phyloP scores from a whole-genome alignment of 2,797 vertebrate species.

The Staurois parvus region DNA sequence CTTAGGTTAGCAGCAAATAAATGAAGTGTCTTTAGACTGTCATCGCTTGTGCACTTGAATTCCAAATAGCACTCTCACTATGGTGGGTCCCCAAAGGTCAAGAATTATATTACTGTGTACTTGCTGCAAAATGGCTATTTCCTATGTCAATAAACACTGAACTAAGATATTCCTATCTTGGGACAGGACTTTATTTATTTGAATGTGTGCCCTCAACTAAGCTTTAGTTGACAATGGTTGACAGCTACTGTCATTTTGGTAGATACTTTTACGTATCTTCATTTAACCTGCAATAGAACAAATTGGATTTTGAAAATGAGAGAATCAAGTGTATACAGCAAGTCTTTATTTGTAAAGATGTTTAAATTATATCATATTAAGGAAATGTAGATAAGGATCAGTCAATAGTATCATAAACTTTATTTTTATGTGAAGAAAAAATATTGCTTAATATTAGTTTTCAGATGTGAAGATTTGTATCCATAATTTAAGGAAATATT shows the following conservation, averaged over 20 bases:
- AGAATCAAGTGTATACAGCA: no score
- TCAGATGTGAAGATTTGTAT: no score
- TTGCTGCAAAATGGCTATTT: constrained; percentile 49
- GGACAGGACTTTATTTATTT: constrained; percentile 42
- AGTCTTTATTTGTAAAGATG: no score
- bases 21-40: constrained; percentile 53
- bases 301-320: neutral
- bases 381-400: no score
- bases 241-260: constrained; percentile 39
- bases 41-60: constrained; percentile 52
- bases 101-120: constrained; percentile 52
- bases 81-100: constrained; percentile 53
- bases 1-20: constrained; percentile 55
- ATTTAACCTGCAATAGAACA: neutral
- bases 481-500: no score
- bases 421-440: no score
- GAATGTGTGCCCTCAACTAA: constrained; percentile 20
- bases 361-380: neutral
- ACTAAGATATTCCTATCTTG: constrained; percentile 13
- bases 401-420: no score
- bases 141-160: constrained; percentile 55
- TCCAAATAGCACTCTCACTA: constrained; percentile 29
- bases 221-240: constrained; percentile 7
- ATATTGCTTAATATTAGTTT: no score
- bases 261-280: neutral